Percentiles rank a stretch among this genome's conserved stretches.
phyloP scores from a whole-genome alignment of 35 echinoderm and acorn worm genomes.

The Patiria miniata region DNA sequence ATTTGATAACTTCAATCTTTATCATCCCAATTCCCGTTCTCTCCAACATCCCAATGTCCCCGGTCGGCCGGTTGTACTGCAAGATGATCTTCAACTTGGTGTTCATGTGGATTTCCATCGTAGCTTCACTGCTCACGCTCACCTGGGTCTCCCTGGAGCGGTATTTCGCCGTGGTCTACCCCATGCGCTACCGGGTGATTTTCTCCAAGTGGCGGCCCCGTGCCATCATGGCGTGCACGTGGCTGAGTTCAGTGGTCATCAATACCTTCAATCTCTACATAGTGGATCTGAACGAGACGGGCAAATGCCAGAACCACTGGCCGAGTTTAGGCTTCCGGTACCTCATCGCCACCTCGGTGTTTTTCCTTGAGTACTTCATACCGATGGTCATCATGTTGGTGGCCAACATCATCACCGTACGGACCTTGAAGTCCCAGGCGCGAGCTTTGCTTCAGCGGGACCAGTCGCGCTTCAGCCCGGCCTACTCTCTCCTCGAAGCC shows the following conservation, averaged over 20 bases:
- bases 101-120: slow-evolving; percentile 63
- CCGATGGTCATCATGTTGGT: slow-evolving; percentile 70
- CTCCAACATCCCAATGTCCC: neutral
- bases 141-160: slow-evolving; percentile 58
- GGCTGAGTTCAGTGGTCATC: slow-evolving; percentile 7
- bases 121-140: slow-evolving; percentile 51
- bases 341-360: slow-evolving; percentile 53
- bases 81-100: slow-evolving; percentile 32
- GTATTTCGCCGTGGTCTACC: slow-evolving; percentile 59
- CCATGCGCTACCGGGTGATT: slow-evolving; percentile 30
- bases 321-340: slow-evolving; percentile 33
- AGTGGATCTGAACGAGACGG: neutral
- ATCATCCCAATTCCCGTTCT: slow-evolving; percentile 57
- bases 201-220: slow-evolving; percentile 38
- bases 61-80: slow-evolving; percentile 56
- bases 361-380: slow-evolving; percentile 53
- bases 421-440: slow-evolving; percentile 39
- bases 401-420: slow-evolving; percentile 42
- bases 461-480: slow-evolving; percentile 28
- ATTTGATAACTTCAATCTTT: slow-evolving; percentile 54
- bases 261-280: slow-evolving; percentile 34
- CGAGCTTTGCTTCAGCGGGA: neutral
- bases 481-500: slow-evolving; percentile 49
- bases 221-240: slow-evolving; percentile 22
- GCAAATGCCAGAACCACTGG: neutral